Conservation (phyloP, 1,140 invertebrate genomes). For the Cydia strobilella region DNA sequence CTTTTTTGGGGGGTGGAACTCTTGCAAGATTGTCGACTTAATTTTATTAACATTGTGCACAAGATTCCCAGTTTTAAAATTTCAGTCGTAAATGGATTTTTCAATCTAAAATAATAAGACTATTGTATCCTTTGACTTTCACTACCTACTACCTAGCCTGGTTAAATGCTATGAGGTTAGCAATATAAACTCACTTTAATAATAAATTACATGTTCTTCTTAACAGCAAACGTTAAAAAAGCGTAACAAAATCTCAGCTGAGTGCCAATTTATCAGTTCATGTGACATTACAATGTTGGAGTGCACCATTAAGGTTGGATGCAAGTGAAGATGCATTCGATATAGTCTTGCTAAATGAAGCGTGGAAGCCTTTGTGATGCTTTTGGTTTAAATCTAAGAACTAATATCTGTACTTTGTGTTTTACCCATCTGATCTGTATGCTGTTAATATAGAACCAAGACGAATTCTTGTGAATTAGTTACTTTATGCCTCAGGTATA, state of each 20-base stretch:
- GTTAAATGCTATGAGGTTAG: neutral
- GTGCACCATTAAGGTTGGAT: slow-evolving; percentile 51
- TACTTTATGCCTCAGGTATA: neutral
- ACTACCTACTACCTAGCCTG: too few species aligned
- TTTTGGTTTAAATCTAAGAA: neutral
- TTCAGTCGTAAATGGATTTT: too few species aligned
- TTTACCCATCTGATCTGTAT: neutral
- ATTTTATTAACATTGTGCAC: too few species aligned
- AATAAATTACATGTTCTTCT: neutral
- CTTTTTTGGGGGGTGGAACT: too few species aligned
- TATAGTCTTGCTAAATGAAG: slow-evolving; percentile 77
- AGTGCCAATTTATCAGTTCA: slow-evolving; percentile 51
- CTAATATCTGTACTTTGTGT: neutral
- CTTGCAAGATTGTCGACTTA: too few species aligned
- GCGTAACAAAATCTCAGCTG: slow-evolving; percentile 34
- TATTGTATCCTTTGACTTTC: too few species aligned
- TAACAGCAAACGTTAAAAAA: neutral
- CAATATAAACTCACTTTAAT: neutral
- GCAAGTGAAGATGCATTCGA: slow-evolving; percentile 71
- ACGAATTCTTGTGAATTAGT: neutral
- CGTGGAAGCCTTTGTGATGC: slow-evolving; percentile 62
- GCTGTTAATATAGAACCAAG: neutral
- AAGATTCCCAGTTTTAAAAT: too few species aligned
- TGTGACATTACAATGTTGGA: slow-evolving; percentile 43
- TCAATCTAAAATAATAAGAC: too few species aligned